Percentiles rank a stretch among this genome's conserved stretches.
phyloP scores from a whole-genome alignment of 2,888 invertebrate species.

The Gryllus longicercus region DNA sequence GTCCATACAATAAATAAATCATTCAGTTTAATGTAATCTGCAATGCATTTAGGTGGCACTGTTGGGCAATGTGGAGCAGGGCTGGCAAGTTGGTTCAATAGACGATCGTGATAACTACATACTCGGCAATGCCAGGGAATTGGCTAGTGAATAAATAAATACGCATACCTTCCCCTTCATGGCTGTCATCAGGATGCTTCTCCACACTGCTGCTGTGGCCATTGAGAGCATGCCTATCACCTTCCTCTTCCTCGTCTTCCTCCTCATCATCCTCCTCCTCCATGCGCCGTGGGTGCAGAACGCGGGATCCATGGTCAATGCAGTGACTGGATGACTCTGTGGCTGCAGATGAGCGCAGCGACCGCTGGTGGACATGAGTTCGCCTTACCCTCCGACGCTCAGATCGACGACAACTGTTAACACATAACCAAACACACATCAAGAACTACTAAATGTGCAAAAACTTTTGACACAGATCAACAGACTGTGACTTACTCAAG shows the following conservation, averaged over 20 bases:
- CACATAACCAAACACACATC: no score
- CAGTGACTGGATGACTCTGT: neutral
- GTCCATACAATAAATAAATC: no score
- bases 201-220: slow-evolving; percentile 31
- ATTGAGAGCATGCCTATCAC: slow-evolving; percentile 27
- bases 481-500: no score
- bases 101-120: no score
- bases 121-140: no score
- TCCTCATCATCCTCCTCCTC: neutral
- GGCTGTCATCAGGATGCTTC: slow-evolving; percentile 30
- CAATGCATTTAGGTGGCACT: no score
- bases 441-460: no score
- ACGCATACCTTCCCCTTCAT: slow-evolving; percentile 29
- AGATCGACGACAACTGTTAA: neutral
- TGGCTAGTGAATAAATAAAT: neutral
- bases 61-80: no score
- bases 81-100: no score
- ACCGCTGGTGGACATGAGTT: slow-evolving; percentile 1
- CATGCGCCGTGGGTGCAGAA: neutral
- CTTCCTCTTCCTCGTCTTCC: neutral
- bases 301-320: neutral
- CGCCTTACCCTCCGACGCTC: neutral
- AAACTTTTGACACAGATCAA: no score
- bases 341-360: neutral
- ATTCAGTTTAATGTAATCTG: no score